phyloP scores from a whole-genome alignment of 1,140 invertebrate species.

The Drosophila micromelanica region DNA sequence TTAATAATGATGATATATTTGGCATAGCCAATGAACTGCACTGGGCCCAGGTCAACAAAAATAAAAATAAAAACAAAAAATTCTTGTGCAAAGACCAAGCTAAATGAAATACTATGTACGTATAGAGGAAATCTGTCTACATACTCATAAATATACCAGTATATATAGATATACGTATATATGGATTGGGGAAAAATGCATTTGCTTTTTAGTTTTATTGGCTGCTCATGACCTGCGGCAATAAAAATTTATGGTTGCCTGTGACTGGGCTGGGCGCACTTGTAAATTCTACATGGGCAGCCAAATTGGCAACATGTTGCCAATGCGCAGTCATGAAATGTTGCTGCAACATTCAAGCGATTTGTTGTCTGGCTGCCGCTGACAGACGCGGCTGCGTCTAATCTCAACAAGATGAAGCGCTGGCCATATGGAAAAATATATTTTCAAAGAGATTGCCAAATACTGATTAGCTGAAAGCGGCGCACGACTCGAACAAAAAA shows the following conservation, averaged over 20 bases:
- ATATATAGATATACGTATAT: conserved; percentile 5
- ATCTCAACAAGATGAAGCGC: conserved; percentile 63
- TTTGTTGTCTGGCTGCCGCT: conserved; percentile 21
- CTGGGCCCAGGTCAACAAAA: conserved; percentile 21
- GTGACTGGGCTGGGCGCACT: conserved; percentile 19
- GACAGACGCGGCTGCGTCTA: conserved; percentile 38
- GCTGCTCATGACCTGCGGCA: conserved; percentile 77
- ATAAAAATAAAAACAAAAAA: conserved; percentile 4
- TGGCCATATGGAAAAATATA: conserved; percentile 75
- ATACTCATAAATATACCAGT: conserved; percentile 3
- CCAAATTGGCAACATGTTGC: conserved; percentile 9
- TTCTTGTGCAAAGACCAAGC: conserved; percentile 4
- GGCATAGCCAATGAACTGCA: conserved; percentile 13
- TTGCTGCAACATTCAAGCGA: conserved; percentile 24
- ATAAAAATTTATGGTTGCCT: conserved; percentile 59
- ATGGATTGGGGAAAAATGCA: conserved; percentile 30
- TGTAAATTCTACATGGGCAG: conserved; percentile 39
- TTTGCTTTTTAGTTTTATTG: conserved; percentile 59
- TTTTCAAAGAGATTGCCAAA: conserved; percentile 78
- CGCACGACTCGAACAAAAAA: conserved; percentile 63
- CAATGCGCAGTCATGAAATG: conserved; percentile 10
- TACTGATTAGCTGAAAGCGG: conserved; percentile 70
- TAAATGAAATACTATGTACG: conserved; percentile 26
- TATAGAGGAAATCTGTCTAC: conserved; percentile 35
- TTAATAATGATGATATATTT: conserved; percentile 19